Conservation (phyloP, 1,140 invertebrate genomes). For the Heliconius hermathena region DNA sequence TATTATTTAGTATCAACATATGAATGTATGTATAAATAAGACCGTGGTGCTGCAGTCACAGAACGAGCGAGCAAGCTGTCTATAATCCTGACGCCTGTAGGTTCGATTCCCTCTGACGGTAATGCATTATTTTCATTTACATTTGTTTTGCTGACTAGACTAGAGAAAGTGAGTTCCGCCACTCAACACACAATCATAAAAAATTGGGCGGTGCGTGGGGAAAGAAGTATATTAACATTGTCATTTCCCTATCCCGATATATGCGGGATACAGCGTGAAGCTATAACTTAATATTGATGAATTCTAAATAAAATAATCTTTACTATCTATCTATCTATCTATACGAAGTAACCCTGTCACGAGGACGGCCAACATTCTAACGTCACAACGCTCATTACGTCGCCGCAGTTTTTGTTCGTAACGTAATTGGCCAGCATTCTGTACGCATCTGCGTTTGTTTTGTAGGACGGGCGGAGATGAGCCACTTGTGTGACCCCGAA, state of each 20-base stretch:
- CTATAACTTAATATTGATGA: background rate
- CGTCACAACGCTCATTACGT: slow-evolving; percentile 37
- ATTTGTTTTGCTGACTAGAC: background rate
- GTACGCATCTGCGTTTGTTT: slow-evolving; percentile 31
- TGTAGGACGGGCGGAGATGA: slow-evolving; percentile 37
- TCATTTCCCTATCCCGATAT: background rate
- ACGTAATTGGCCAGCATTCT: slow-evolving; percentile 41
- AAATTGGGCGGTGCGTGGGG: too few relatives aligned
- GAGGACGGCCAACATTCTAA: slow-evolving; percentile 27
- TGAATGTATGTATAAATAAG: background rate
- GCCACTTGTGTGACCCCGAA: slow-evolving; percentile 19
- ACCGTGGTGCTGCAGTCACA: background rate
- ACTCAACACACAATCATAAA: too few relatives aligned
- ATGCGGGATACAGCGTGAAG: background rate
- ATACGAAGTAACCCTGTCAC: slow-evolving; percentile 15
- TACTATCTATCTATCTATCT: too few relatives aligned
- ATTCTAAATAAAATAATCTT: too few relatives aligned
- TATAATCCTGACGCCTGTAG: background rate
- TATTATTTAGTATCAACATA: too few relatives aligned
- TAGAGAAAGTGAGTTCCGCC: background rate
- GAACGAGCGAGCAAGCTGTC: background rate
- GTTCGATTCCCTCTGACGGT: background rate
- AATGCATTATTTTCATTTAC: too few relatives aligned
- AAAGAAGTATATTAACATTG: too few relatives aligned
- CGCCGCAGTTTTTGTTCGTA: slow-evolving; percentile 31